phyloP scores from a whole-genome alignment of 2,797 vertebrate species.

The Crocidura indochinensis region DNA sequence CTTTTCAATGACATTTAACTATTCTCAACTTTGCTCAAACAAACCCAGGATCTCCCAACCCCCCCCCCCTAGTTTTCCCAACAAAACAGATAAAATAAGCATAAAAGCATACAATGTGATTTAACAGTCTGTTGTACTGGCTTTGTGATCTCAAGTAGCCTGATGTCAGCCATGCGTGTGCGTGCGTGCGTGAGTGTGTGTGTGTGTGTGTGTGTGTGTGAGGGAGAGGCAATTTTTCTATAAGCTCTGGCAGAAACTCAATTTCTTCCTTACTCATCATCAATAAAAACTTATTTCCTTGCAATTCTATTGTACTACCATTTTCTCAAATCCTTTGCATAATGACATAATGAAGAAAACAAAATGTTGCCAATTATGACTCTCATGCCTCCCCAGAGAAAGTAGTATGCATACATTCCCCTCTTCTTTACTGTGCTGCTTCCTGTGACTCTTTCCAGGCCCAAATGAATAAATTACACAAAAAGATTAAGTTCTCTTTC shows the following conservation, averaged over 20 bases:
- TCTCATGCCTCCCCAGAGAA: not conserved
- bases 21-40: not conserved
- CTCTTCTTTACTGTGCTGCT: constrained; percentile 22
- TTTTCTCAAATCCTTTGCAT: constrained; percentile 26
- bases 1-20: not conserved
- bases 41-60: not conserved
- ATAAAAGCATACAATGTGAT: not conserved
- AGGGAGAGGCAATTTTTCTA: not conserved
- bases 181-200: too few relatives aligned
- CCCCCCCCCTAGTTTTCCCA: not conserved
- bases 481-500: constrained; percentile 26
- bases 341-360: not conserved
- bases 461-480: constrained; percentile 32
- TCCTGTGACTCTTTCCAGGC: not conserved
- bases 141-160: not conserved
- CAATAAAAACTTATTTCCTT: constrained; percentile 28
- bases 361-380: not conserved
- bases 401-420: not conserved
- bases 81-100: not conserved
- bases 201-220: too few relatives aligned
- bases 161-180: not conserved
- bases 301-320: not conserved
- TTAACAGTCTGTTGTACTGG: not conserved
- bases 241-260: not conserved
- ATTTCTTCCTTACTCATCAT: constrained; percentile 24